Conservation (phyloP, 37 sponge, comb jelly and placozoan genomes). For the Beroe forskalii region DNA sequence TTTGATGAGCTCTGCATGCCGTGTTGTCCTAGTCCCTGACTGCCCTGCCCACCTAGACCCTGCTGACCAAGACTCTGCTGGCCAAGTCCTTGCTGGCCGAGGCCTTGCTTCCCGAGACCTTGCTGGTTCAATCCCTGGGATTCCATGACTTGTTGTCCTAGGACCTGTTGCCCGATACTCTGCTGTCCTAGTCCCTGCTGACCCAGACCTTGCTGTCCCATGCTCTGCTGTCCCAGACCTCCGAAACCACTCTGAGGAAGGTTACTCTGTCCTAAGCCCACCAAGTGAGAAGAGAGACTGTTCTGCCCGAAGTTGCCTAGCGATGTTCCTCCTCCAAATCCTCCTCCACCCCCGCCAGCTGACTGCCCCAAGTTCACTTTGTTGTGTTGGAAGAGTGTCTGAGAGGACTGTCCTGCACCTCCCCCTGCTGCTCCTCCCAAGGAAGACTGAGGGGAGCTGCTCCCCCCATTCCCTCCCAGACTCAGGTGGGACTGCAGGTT, state of each 20-base stretch:
- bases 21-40: constrained; percentile 48
- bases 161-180: background rate
- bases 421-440: constrained; percentile 18
- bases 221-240: background rate
- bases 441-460: constrained; percentile 7
- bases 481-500: constrained; percentile 1
- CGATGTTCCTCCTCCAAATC: background rate
- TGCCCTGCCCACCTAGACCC: no score
- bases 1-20: constrained; percentile 13
- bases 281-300: background rate
- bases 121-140: no score
- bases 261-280: background rate
- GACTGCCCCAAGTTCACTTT: constrained; percentile 17
- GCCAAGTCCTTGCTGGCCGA: no score
- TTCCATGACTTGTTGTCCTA: no score
- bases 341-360: no score
- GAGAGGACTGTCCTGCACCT: no score
- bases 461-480: background rate
- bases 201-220: constrained; percentile 25
- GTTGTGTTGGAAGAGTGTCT: constrained; percentile 33
- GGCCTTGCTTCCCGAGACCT: background rate
- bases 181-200: constrained; percentile 10
- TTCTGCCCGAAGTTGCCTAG: constrained; percentile 15
- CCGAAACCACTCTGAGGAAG: constrained; percentile 4
- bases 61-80: no score